Conservation (phyloP, 2,888 invertebrate species). For the Limnephilus auricula region DNA sequence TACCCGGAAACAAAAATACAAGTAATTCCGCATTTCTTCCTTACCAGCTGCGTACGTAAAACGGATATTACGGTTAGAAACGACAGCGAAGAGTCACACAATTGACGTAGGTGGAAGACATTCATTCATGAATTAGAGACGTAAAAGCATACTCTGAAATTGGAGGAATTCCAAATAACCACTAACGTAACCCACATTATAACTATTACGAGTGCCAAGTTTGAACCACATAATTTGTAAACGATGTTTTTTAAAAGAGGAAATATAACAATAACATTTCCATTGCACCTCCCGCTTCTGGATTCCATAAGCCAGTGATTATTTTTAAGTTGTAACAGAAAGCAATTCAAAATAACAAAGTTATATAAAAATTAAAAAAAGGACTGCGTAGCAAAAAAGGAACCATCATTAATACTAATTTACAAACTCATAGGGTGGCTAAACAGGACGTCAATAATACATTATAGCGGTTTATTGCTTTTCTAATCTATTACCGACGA, state of each 20-base stretch:
- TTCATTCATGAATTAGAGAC: background rate
- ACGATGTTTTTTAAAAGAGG: background rate
- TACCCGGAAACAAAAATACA: background rate
- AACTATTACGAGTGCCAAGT: background rate
- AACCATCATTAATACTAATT: background rate
- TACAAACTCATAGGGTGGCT: background rate
- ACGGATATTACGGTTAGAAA: background rate
- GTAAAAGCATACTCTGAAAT: background rate
- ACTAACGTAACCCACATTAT: background rate
- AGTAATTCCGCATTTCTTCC: background rate
- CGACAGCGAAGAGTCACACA: background rate
- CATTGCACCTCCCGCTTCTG: background rate
- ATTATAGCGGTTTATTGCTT: background rate
- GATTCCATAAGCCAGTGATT: background rate
- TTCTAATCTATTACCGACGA: background rate
- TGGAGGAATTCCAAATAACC: background rate
- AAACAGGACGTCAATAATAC: background rate
- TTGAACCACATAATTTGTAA: background rate
- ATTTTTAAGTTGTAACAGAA: background rate
- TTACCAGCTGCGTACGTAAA: background rate
- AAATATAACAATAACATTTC: background rate
- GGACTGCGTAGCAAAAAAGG: no score
- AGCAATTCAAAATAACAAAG: background rate
- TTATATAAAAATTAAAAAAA: no score
- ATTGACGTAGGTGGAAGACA: background rate